These are phyloP conservation scores for Mionectes olivaceus DNA, from an alignment of 2,797 vertebrate species.

Conservation along the genomic window DNA sequence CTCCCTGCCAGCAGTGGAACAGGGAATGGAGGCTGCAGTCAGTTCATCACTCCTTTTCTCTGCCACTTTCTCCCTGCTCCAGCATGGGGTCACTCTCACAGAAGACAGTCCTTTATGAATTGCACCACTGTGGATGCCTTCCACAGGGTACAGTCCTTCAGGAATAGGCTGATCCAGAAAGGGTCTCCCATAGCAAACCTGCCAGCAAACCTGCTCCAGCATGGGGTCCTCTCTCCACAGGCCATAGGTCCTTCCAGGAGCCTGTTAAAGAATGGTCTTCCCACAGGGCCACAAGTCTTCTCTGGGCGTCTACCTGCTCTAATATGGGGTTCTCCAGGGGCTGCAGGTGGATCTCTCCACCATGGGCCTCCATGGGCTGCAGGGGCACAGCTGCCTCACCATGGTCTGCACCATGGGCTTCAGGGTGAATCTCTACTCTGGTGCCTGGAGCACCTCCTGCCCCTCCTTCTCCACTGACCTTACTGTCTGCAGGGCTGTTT, in stretches of 20 bases:
- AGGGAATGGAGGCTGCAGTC: not conserved
- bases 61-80: not conserved
- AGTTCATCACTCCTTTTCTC: not conserved
- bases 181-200: not conserved
- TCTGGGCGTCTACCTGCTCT: not conserved
- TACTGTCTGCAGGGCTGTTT: not conserved
- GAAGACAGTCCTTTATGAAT: not conserved
- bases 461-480: not conserved
- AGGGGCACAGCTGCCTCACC: not conserved
- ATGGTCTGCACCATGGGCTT: not conserved
- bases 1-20: not conserved
- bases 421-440: not conserved
- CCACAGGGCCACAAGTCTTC: not conserved
- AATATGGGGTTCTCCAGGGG: too few species aligned
- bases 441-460: not conserved
- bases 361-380: not conserved
- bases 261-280: not conserved
- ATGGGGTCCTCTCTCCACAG: not conserved
- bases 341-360: not conserved
- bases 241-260: not conserved
- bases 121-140: not conserved
- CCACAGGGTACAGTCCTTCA: not conserved
- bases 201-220: too few species aligned
- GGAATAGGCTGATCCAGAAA: not conserved
- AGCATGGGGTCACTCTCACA: not conserved